Conservation (phyloP, 1,140 invertebrate genomes). For the Anthonomus grandis region DNA sequence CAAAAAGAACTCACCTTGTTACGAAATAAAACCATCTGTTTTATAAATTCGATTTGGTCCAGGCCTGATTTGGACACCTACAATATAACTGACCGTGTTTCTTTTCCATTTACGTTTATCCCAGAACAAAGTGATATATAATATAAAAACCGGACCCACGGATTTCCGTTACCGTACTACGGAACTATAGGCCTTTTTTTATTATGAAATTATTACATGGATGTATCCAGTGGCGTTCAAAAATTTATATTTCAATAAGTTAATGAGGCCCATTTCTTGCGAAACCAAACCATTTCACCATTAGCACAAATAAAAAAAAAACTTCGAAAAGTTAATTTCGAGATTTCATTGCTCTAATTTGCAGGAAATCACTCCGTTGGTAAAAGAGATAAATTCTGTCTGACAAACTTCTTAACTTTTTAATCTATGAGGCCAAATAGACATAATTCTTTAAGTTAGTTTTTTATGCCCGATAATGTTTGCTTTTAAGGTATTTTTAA, state of each 20-base stretch:
- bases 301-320: conserved; percentile 22
- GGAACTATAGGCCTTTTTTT: no score
- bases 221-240: no score
- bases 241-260: no score
- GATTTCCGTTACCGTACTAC: no score
- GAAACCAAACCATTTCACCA: no score
- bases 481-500: no score
- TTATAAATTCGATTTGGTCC: conserved; percentile 26
- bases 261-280: no score
- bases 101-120: conserved; percentile 23
- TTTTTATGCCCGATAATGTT: no score
- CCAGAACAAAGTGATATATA: conserved; percentile 5
- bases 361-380: conserved; percentile 11
- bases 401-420: conserved; percentile 22
- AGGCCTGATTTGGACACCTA: conserved; percentile 25
- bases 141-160: no score
- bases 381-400: conserved; percentile 22
- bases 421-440: conserved; percentile 20
- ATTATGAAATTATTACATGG: no score
- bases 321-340: conserved; percentile 19
- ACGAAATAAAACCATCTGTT: conserved; percentile 26
- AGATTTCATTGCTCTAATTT: conserved; percentile 19
- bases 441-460: conserved; percentile 9
- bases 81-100: conserved; percentile 25
- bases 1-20: conserved; percentile 17